phyloP scores from a whole-genome alignment of 2,888 invertebrate genomes.

The Euzophera pinguis region DNA sequence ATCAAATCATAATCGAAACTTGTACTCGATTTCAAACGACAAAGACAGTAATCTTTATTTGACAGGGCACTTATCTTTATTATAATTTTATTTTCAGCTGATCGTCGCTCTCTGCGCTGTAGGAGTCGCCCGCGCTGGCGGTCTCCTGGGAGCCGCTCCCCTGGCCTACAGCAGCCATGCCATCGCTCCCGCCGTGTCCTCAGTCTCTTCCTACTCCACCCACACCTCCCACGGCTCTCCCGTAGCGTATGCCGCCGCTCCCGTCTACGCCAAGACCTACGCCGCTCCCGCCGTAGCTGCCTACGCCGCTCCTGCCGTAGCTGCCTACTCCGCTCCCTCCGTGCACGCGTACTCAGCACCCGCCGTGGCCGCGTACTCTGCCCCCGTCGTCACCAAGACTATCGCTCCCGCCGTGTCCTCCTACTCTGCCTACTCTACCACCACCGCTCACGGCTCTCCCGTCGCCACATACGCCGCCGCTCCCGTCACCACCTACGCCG shows the following conservation, averaged over 20 bases:
- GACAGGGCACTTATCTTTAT: background rate
- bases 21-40: too few species aligned
- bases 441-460: slow-evolving; percentile 46
- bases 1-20: background rate
- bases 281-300: slow-evolving; percentile 32
- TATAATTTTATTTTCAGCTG: slow-evolving; percentile 54
- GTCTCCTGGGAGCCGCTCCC: slow-evolving; percentile 66
- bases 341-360: slow-evolving; percentile 31
- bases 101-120: slow-evolving; percentile 80
- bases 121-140: slow-evolving; percentile 80
- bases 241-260: slow-evolving; percentile 31
- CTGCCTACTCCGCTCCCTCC: slow-evolving; percentile 33
- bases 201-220: slow-evolving; percentile 44
- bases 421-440: slow-evolving; percentile 46
- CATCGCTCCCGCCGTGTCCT: slow-evolving; percentile 50
- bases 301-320: slow-evolving; percentile 32
- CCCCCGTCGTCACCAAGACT: slow-evolving; percentile 41
- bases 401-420: slow-evolving; percentile 45
- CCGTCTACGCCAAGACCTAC: slow-evolving; percentile 46
- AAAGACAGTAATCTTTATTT: too few species aligned
- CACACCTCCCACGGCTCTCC: slow-evolving; percentile 26
- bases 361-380: slow-evolving; percentile 32
- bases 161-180: slow-evolving; percentile 70
- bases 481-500: slow-evolving; percentile 24
- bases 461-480: slow-evolving; percentile 56